Conservation (phyloP, 2,797 vertebrate species). For the Poecile montanus region DNA sequence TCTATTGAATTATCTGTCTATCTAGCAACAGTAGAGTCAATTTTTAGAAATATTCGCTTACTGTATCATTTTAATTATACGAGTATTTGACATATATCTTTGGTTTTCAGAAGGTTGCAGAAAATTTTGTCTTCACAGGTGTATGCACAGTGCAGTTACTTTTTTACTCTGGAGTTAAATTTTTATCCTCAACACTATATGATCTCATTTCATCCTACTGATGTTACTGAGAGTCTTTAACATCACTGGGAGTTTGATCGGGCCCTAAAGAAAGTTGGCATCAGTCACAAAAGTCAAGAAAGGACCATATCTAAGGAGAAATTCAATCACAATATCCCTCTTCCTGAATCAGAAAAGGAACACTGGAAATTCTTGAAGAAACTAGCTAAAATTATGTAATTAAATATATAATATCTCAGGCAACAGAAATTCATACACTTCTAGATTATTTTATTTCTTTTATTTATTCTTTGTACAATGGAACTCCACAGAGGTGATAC, state of each 20-base stretch:
- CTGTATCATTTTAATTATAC: slow-evolving; percentile 12
- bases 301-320: neutral
- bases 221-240: slow-evolving; percentile 4
- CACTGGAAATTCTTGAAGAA: slow-evolving; percentile 27
- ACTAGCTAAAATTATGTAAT: neutral
- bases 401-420: neutral
- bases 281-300: neutral
- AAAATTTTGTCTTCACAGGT: slow-evolving; percentile 5
- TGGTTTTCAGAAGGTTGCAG: neutral
- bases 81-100: neutral
- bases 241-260: slow-evolving; percentile 12
- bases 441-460: slow-evolving; percentile 31
- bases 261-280: neutral
- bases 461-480: slow-evolving; percentile 20
- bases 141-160: neutral
- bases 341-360: neutral
- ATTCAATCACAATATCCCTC: neutral
- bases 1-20: slow-evolving; percentile 25
- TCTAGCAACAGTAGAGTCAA: neutral
- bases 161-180: slow-evolving; percentile 10
- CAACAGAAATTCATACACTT: neutral
- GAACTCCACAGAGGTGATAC: neutral
- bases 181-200: neutral
- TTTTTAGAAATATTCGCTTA: neutral
- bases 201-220: neutral